Conservation (phyloP, 92 coral and sea anemone genomes). For the Palythoa heliodiscus region DNA sequence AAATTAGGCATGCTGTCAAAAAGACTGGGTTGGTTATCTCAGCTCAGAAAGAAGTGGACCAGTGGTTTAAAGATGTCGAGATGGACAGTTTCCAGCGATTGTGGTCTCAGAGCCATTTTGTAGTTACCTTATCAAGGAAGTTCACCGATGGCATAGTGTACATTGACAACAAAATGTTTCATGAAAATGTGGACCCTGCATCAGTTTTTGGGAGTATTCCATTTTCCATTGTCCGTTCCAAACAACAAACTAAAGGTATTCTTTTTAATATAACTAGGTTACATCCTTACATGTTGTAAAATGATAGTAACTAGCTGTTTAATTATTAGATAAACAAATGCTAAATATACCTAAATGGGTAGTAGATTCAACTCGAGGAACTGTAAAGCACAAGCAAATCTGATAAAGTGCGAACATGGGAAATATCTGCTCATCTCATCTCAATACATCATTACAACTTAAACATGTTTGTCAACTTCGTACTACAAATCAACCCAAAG, state of each 20-base stretch:
- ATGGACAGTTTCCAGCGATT: constrained; percentile 48
- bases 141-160: constrained; percentile 36
- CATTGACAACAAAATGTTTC: constrained; percentile 43
- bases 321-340: too few relatives aligned
- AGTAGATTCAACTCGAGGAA: too few relatives aligned
- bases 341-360: too few relatives aligned
- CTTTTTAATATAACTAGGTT: too few relatives aligned
- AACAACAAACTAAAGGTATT: not conserved
- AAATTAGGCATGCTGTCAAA: constrained; percentile 32
- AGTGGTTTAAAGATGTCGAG: constrained; percentile 43
- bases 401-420: too few relatives aligned
- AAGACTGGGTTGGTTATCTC: constrained; percentile 24
- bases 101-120: constrained; percentile 51
- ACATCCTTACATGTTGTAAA: too few relatives aligned
- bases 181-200: constrained; percentile 39
- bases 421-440: too few relatives aligned
- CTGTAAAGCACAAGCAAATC: too few relatives aligned
- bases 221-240: not conserved
- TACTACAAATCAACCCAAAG: too few relatives aligned
- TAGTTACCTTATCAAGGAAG: constrained; percentile 34
- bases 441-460: too few relatives aligned
- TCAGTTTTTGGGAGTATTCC: constrained; percentile 42
- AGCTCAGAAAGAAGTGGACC: constrained; percentile 31
- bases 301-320: too few relatives aligned
- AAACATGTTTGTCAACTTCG: too few relatives aligned